Evolutionary conservation across 37 sponge, comb jelly and placozoan genomes (phyloP).

Genomic region (Theonella swinhoei): DNA sequence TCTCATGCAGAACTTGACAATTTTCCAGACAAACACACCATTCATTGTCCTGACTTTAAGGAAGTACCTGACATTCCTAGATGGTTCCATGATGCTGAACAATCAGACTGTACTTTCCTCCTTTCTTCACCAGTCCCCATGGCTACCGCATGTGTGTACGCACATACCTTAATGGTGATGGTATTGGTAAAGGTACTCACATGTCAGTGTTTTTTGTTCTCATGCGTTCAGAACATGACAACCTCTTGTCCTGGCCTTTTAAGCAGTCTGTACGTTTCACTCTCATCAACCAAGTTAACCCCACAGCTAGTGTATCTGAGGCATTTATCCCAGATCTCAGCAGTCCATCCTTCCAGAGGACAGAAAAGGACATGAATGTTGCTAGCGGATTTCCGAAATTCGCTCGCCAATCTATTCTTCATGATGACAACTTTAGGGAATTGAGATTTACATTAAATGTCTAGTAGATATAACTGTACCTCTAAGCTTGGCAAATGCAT

Average conservation of each 20-base stretch:
- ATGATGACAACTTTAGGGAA: too few relatives aligned
- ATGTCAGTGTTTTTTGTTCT: constrained; percentile 70
- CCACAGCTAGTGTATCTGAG: constrained; percentile 24
- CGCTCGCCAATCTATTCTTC: constrained; percentile 44
- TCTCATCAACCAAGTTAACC: constrained; percentile 50
- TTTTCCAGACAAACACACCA: too few relatives aligned
- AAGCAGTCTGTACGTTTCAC: constrained; percentile 51
- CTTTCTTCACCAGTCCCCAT: constrained; percentile 68
- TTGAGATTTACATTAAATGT: too few relatives aligned
- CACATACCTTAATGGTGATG: too few relatives aligned
- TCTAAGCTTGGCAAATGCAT: too few relatives aligned
- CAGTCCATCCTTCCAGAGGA: constrained; percentile 47
- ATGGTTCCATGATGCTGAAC: constrained; percentile 44
- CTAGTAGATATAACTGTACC: too few relatives aligned
- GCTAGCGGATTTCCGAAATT: constrained; percentile 66
- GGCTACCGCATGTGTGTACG: too few relatives aligned
- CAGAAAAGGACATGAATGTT: constrained; percentile 45
- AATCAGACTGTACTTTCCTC: constrained; percentile 56
- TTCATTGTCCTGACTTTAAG: too few relatives aligned
- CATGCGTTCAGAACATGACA: constrained; percentile 71
- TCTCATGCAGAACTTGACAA: too few relatives aligned
- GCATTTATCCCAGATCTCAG: constrained; percentile 45
- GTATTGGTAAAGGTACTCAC: constrained; percentile 65
- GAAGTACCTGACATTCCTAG: constrained; percentile 45
- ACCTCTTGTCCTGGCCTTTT: constrained; percentile 49